phyloP scores from a whole-genome alignment of 2,888 invertebrate genomes.

The Lamellibrachia satsuma region DNA sequence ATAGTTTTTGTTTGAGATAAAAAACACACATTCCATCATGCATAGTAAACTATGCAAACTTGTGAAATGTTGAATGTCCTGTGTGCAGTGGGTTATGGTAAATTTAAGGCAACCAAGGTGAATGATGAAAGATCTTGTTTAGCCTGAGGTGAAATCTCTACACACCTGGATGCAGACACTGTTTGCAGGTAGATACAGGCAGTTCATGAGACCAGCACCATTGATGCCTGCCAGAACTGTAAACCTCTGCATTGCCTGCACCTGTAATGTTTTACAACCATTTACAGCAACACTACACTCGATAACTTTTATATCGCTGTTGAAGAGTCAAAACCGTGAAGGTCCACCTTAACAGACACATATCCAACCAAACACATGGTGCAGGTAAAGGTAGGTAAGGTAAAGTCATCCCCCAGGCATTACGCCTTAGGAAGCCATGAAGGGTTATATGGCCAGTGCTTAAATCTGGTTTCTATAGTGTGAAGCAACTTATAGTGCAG shows the following conservation, averaged over 20 bases:
- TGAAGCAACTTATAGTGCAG: too few relatives aligned
- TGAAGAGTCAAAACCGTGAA: too few relatives aligned
- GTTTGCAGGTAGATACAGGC: constrained; percentile 46
- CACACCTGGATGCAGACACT: constrained; percentile 50
- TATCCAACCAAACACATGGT: too few relatives aligned
- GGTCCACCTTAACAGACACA: too few relatives aligned
- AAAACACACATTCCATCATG: neutral
- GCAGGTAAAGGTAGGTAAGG: too few relatives aligned
- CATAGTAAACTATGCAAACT: neutral
- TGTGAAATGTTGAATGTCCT: neutral
- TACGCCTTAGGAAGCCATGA: too few relatives aligned
- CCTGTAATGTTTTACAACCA: constrained; percentile 34
- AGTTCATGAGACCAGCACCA: constrained; percentile 55
- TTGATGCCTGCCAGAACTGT: constrained; percentile 51
- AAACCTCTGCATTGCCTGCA: constrained; percentile 48
- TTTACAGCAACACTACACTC: too few relatives aligned
- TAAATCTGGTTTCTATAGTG: too few relatives aligned
- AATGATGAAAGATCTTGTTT: neutral
- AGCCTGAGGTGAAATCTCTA: neutral
- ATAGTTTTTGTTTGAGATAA: neutral
- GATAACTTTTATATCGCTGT: too few relatives aligned
- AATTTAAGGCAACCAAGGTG: neutral
- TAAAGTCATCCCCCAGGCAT: too few relatives aligned
- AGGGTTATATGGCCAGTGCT: too few relatives aligned
- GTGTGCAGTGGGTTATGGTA: neutral